A percentile compares a stretch with the other conserved stretches of the same genome.
These are phyloP conservation scores for Metellina segmentata DNA, from an alignment of 2,888 invertebrate genomes.

Conservation along the genomic window DNA sequence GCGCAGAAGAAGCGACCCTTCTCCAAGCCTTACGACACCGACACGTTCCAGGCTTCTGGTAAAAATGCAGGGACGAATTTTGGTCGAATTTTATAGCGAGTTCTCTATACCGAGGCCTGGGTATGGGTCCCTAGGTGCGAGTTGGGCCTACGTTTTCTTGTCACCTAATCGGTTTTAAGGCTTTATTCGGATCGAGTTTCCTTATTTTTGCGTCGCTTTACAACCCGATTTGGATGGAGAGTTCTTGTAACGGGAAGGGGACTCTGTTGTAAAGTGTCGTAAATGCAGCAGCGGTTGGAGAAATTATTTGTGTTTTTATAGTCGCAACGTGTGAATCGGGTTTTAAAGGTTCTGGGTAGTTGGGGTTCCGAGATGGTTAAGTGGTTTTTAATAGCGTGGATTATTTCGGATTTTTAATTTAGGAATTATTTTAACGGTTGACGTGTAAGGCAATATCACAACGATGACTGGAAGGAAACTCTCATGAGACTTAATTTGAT, in stretches of 20 bases:
- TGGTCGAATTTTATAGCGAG: slow-evolving; percentile 52
- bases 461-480: no score
- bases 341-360: background rate
- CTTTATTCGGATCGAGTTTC: slow-evolving; percentile 22
- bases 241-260: slow-evolving; percentile 3
- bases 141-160: slow-evolving; percentile 26
- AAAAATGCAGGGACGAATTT: slow-evolving; percentile 11
- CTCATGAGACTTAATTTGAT: no score
- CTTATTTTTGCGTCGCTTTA: background rate
- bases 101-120: slow-evolving; percentile 11
- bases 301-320: background rate
- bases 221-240: background rate
- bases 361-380: background rate
- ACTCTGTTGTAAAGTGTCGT: background rate
- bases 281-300: background rate
- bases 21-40: slow-evolving; percentile 22
- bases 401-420: no score
- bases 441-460: no score
- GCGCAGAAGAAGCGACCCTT: slow-evolving; percentile 31
- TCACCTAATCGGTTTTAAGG: slow-evolving; percentile 50
- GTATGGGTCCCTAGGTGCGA: slow-evolving; percentile 12
- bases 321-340: background rate
- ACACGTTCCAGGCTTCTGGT: background rate
- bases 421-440: no score
- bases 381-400: background rate